phyloP scores from a whole-genome alignment of 2,888 invertebrate genomes.

The Myopa testacea region DNA sequence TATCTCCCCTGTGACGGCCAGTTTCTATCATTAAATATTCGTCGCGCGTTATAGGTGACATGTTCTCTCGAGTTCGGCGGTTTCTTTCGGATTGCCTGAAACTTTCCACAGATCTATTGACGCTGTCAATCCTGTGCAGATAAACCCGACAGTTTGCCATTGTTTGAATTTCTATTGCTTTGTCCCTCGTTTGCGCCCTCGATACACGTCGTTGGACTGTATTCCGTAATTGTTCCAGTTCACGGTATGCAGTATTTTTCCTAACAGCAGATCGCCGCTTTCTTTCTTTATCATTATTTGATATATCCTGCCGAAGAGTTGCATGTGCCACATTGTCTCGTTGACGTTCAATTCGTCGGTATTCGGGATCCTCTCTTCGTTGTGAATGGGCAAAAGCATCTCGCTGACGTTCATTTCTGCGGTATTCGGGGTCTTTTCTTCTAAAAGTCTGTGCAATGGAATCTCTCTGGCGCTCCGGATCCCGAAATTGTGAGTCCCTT shows the following conservation, averaged over 20 bases:
- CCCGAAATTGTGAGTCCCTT: neutral
- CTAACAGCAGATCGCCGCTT: neutral
- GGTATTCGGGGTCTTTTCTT: neutral
- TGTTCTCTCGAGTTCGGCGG: too few relatives aligned
- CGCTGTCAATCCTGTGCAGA: too few relatives aligned
- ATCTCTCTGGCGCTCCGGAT: neutral
- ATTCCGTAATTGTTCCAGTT: conserved; percentile 3
- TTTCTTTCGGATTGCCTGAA: too few relatives aligned
- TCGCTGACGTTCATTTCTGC: neutral
- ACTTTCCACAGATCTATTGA: too few relatives aligned
- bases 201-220: neutral
- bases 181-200: neutral
- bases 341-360: neutral
- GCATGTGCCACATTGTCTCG: neutral
- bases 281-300: neutral
- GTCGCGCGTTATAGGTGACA: too few relatives aligned
- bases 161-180: neutral
- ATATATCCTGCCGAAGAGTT: neutral
- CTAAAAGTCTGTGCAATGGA: neutral
- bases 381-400: neutral
- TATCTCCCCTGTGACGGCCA: neutral
- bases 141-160: neutral
- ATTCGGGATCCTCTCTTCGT: neutral
- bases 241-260: neutral
- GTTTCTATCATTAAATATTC: neutral